Evolutionary conservation across 2,113 vertebrate species (phyloP).

Genomic region (Pedionomus torquatus): DNA sequence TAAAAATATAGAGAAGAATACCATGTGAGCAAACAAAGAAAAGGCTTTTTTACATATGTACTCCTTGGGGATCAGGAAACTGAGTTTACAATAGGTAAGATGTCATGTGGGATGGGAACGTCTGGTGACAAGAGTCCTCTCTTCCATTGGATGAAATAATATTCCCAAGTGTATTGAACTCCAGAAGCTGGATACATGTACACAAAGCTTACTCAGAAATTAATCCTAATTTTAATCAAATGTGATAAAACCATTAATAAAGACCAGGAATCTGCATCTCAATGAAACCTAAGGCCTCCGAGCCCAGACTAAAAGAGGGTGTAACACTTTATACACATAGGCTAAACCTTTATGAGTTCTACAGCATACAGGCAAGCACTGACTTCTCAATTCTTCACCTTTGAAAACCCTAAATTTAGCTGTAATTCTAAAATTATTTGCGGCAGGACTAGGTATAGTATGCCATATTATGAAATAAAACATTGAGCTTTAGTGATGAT

Average conservation of each 20-base stretch:
- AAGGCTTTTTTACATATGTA: background rate
- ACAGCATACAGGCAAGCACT: background rate
- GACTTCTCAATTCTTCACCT: background rate
- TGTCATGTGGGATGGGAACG: background rate
- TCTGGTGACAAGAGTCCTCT: background rate
- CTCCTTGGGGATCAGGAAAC: background rate
- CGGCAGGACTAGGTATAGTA: background rate
- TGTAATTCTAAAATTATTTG: background rate
- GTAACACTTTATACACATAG: background rate
- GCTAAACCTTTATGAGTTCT: background rate
- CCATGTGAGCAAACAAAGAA: background rate
- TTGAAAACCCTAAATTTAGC: background rate
- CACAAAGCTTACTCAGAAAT: background rate
- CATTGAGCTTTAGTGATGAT: background rate
- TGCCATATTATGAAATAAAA: background rate
- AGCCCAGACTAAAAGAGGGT: background rate
- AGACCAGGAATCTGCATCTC: background rate
- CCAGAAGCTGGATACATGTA: background rate
- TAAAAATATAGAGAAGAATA: background rate
- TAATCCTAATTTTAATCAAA: background rate
- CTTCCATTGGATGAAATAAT: background rate
- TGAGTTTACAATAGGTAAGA: background rate
- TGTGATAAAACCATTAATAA: background rate
- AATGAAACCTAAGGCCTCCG: background rate
- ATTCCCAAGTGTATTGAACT: background rate